phyloP scores from a whole-genome alignment of 2,888 invertebrate genomes.

The Noctua pronuba region DNA sequence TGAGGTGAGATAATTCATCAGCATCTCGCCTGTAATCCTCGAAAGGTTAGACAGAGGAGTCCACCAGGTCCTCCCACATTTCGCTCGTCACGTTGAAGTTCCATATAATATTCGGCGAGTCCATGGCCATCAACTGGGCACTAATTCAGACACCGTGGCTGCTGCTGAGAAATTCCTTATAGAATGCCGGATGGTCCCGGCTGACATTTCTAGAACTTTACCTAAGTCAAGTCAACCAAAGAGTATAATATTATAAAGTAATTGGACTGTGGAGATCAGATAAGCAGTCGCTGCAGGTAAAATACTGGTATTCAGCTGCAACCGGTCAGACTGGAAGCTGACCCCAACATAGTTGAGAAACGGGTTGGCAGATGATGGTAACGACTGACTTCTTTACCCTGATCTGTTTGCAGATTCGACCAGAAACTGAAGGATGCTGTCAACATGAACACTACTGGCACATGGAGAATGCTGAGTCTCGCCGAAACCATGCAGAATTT shows the following conservation, averaged over 20 bases:
- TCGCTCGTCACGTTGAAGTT: not conserved
- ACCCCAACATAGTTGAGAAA: not conserved
- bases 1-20: constrained; percentile 84
- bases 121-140: not conserved
- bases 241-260: not conserved
- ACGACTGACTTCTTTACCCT: not conserved
- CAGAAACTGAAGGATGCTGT: constrained; percentile 95
- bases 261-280: not conserved
- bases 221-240: not conserved
- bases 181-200: not conserved
- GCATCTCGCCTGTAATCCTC: not conserved
- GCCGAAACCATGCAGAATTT: constrained; percentile 93
- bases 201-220: not conserved
- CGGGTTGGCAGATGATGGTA: not conserved
- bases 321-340: not conserved
- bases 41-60: not conserved
- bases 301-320: not conserved
- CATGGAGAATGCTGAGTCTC: constrained; percentile 93
- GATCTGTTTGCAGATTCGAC: constrained; percentile 92
- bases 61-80: not conserved
- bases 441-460: constrained; percentile 96
- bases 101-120: not conserved
- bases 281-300: too few species aligned
- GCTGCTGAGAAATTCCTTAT: not conserved
- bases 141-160: not conserved